Evolutionary conservation across 2,888 invertebrate genomes (phyloP).

Genomic region (Pristionchus exspectatus): DNA sequence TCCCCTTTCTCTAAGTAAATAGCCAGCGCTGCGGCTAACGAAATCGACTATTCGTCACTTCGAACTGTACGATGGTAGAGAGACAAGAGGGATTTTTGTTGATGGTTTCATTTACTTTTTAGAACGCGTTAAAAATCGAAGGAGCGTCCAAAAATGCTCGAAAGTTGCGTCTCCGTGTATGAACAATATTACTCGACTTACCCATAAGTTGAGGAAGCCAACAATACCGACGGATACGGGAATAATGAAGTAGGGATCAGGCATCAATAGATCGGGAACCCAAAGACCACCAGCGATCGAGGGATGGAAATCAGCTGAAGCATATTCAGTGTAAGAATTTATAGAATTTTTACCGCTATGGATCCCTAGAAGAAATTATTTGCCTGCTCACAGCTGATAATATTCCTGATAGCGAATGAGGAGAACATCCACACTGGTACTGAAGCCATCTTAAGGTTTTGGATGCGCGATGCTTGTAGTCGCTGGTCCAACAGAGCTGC

Average conservation of each 20-base stretch:
- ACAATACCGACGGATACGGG: slow-evolving; percentile 73
- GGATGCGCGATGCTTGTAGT: slow-evolving; percentile 72
- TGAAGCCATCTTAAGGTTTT: slow-evolving; percentile 74
- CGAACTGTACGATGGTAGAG: neutral
- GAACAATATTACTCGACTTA: slow-evolving; percentile 55
- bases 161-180: too few species aligned
- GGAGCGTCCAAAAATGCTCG: too few species aligned
- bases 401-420: slow-evolving; percentile 75
- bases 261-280: slow-evolving; percentile 71
- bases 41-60: neutral
- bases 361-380: neutral
- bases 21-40: neutral
- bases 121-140: too few species aligned
- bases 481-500: slow-evolving; percentile 24
- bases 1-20: neutral
- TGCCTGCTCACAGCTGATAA: slow-evolving; percentile 64
- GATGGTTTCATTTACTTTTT: too few species aligned
- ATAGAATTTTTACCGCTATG: neutral
- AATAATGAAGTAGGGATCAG: slow-evolving; percentile 75
- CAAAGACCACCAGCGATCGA: slow-evolving; percentile 70
- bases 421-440: slow-evolving; percentile 77
- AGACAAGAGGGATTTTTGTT: neutral
- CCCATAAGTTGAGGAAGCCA: slow-evolving; percentile 75
- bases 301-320: slow-evolving; percentile 73
- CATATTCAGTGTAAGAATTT: neutral